A percentile compares a stretch with the other conserved stretches of the same genome.
phyloP scores from a whole-genome alignment of 2,888 invertebrate species.

The Drosophila phalerata region DNA sequence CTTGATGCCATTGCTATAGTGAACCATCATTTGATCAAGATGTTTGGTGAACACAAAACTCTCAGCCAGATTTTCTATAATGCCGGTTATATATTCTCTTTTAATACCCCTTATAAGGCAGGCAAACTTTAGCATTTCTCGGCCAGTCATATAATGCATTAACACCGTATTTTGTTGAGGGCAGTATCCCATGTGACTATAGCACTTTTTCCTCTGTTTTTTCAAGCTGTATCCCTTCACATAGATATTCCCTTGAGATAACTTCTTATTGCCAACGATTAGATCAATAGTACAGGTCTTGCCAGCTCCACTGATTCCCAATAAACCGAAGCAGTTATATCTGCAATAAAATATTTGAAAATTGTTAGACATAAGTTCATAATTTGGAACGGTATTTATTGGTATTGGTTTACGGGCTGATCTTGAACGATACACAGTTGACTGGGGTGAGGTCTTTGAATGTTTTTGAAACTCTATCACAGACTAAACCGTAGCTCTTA shows the following conservation, averaged over 20 bases:
- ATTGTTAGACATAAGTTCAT: not conserved
- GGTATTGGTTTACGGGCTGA: constrained; percentile 22
- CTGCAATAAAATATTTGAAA: constrained; percentile 62
- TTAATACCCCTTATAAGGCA: constrained; percentile 88
- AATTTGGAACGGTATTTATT: not conserved
- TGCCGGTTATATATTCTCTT: constrained; percentile 69
- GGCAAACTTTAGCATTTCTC: constrained; percentile 88
- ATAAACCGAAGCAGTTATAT: constrained; percentile 91
- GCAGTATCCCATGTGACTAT: constrained; percentile 88
- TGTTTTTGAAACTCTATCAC: constrained; percentile 15
- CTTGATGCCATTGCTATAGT: constrained; percentile 90
- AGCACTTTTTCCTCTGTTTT: constrained; percentile 86
- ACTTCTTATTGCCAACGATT: constrained; percentile 91
- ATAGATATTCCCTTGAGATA: constrained; percentile 90
- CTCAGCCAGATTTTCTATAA: constrained; percentile 79
- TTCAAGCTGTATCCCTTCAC: constrained; percentile 87
- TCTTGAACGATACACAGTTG: constrained; percentile 37
- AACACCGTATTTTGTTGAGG: constrained; percentile 90
- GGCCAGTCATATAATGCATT: constrained; percentile 88
- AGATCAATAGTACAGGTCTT: constrained; percentile 95
- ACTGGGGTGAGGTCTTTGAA: not conserved
- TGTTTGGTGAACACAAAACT: constrained; percentile 87
- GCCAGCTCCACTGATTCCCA: constrained; percentile 94
- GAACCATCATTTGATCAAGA: constrained; percentile 87
- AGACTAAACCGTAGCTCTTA: constrained; percentile 13